Evolutionary conservation across 37 sponge, comb jelly and placozoan species (phyloP).

Genomic region (Bolinopsis microptera): DNA sequence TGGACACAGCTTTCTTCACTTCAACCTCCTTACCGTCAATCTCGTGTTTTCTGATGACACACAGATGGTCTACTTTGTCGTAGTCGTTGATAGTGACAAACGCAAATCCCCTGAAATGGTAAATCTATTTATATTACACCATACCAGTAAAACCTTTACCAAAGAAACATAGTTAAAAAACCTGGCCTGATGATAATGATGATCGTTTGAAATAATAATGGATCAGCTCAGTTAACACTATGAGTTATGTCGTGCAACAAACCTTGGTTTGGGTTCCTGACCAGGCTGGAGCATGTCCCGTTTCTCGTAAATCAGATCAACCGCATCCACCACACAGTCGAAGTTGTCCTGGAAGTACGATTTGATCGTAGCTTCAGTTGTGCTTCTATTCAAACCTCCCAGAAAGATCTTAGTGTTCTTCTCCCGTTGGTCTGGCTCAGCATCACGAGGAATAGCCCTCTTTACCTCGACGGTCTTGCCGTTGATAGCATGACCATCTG

Average conservation of each 20-base stretch:
- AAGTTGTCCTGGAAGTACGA: slow-evolving; percentile 20
- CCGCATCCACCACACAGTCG: slow-evolving; percentile 11
- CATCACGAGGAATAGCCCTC: slow-evolving; percentile 49
- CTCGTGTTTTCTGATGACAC: slow-evolving; percentile 21
- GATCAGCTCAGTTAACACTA: no score
- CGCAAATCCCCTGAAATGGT: slow-evolving; percentile 49
- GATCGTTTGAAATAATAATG: no score
- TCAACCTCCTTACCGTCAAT: slow-evolving; percentile 47
- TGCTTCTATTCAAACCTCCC: slow-evolving; percentile 7
- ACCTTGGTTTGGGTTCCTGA: slow-evolving; percentile 60
- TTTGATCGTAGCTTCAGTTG: slow-evolving; percentile 36
- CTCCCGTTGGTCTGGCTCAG: slow-evolving; percentile 19
- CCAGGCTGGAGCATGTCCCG: slow-evolving; percentile 19
- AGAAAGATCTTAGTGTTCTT: slow-evolving; percentile 46
- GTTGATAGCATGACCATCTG: not conserved
- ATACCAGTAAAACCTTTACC: no score
- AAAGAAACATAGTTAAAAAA: no score
- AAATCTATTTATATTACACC: no score
- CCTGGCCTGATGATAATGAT: no score
- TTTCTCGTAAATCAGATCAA: slow-evolving; percentile 49
- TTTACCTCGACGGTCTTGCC: slow-evolving; percentile 24
- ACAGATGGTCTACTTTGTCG: slow-evolving; percentile 31
- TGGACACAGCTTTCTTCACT: slow-evolving; percentile 29
- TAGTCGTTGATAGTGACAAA: slow-evolving; percentile 52
- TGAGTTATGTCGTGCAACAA: no score